Percentiles rank a stretch among this genome's conserved stretches.
Evolutionary conservation across 2,888 invertebrate species (phyloP).

Genomic region (Drosophila eohydei): DNA sequence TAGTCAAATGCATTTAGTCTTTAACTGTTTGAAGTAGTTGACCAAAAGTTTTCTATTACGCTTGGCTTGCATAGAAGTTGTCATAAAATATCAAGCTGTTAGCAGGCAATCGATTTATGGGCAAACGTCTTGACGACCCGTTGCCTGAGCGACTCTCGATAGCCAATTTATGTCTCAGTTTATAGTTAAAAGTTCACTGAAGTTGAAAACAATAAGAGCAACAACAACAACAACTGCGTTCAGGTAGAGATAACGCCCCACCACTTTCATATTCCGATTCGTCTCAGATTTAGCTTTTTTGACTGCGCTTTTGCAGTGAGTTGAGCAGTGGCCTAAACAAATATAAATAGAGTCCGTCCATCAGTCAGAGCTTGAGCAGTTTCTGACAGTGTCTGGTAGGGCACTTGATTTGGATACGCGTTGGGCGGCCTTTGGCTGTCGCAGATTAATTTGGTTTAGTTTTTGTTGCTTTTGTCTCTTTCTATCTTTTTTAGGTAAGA

Average conservation of each 20-base stretch:
- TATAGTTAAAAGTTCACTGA: neutral
- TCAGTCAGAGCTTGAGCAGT: neutral
- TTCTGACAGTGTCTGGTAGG: neutral
- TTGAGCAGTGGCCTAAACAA: constrained; percentile 5
- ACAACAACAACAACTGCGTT: too few relatives aligned
- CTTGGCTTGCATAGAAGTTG: neutral
- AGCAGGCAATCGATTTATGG: neutral
- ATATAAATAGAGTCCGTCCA: constrained; percentile 2
- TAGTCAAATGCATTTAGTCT: neutral
- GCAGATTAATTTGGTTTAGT: constrained; percentile 20
- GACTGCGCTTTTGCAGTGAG: neutral
- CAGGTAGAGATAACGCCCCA: neutral
- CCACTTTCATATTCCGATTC: constrained; percentile 2
- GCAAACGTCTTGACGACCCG: neutral
- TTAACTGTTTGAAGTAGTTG: neutral
- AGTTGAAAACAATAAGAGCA: neutral
- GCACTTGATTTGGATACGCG: constrained; percentile 3
- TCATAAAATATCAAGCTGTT: neutral
- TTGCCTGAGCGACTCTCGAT: constrained; percentile 1
- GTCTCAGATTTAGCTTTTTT: neutral
- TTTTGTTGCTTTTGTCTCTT: neutral
- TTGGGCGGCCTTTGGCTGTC: neutral
- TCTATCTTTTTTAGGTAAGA: neutral
- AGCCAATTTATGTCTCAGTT: constrained; percentile 9
- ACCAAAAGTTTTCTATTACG: neutral